These are phyloP conservation scores for Neoitamus cyanurus DNA, from an alignment of 2,888 invertebrate genomes.

Conservation along the genomic window DNA sequence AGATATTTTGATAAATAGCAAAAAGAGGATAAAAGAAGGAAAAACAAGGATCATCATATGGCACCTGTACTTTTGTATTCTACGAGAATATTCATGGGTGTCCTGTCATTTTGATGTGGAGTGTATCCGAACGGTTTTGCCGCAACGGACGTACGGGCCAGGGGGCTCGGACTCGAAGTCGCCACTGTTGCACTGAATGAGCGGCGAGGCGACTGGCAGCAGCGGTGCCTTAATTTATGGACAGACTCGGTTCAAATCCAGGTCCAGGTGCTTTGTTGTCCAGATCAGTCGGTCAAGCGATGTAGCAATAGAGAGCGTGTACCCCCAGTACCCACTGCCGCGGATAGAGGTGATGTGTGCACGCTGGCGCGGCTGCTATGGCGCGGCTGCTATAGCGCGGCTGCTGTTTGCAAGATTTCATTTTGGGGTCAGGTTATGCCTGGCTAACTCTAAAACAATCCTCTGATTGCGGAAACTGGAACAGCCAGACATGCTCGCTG, in stretches of 20 bases:
- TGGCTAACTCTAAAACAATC: constrained; percentile 38
- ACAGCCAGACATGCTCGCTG: constrained; percentile 6
- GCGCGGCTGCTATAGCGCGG: not conserved
- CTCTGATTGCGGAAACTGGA: constrained; percentile 42
- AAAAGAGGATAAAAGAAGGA: too few species aligned
- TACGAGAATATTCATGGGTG: too few species aligned
- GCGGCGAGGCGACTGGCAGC: not conserved
- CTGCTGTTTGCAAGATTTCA: constrained; percentile 41
- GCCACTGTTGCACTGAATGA: not conserved
- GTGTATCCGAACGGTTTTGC: not conserved
- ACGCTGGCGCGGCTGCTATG: not conserved
- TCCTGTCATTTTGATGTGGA: not conserved
- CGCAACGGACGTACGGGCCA: not conserved
- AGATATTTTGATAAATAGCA: too few species aligned
- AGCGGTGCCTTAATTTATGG: constrained; percentile 15
- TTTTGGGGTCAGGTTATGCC: constrained; percentile 45
- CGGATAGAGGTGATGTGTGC: not conserved
- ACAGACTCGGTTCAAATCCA: constrained; percentile 23
- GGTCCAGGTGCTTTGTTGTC: constrained; percentile 41
- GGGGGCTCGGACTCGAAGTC: not conserved
- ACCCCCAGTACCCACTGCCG: not conserved
- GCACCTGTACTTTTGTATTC: too few species aligned
- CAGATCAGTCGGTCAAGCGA: constrained; percentile 41
- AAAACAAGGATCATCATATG: too few species aligned
- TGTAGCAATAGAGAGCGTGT: not conserved